These are phyloP conservation scores for Urocitellus parryii DNA, from an alignment of 2,113 vertebrate species.

Conservation along the genomic window DNA sequence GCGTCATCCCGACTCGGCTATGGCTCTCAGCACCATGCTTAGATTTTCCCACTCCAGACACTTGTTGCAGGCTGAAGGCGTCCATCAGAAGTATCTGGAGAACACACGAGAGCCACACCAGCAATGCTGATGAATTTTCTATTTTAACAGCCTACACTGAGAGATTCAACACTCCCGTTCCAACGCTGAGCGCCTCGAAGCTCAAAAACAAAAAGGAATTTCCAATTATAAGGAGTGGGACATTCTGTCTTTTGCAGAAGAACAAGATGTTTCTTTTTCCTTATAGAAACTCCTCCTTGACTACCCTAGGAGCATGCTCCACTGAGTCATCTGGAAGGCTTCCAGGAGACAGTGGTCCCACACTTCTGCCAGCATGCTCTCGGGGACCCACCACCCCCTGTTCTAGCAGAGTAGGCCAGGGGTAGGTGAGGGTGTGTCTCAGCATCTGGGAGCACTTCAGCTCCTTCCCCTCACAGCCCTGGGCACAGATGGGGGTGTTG, in stretches of 20 bases:
- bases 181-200: not conserved
- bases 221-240: not conserved
- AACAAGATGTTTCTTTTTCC: not conserved
- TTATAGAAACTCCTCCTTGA: not conserved
- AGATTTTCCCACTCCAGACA: not conserved
- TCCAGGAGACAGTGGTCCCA: not conserved
- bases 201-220: not conserved
- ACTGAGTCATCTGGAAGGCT: not conserved
- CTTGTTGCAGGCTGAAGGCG: not conserved
- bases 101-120: not conserved
- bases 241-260: not conserved
- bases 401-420: fast-evolving
- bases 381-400: fast-evolving
- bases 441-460: fast-evolving
- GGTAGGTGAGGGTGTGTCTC: fast-evolving
- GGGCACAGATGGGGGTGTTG: not conserved
- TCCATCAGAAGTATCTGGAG: not conserved
- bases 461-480: no score
- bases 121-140: not conserved
- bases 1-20: no score
- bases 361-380: not conserved
- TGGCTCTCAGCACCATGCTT: no score
- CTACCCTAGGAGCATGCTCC: not conserved
- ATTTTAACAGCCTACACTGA: not conserved
- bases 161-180: no score